These are phyloP conservation scores for Acromyrmex charruanus DNA, from an alignment of 1,140 invertebrate genomes.

Conservation along the genomic window DNA sequence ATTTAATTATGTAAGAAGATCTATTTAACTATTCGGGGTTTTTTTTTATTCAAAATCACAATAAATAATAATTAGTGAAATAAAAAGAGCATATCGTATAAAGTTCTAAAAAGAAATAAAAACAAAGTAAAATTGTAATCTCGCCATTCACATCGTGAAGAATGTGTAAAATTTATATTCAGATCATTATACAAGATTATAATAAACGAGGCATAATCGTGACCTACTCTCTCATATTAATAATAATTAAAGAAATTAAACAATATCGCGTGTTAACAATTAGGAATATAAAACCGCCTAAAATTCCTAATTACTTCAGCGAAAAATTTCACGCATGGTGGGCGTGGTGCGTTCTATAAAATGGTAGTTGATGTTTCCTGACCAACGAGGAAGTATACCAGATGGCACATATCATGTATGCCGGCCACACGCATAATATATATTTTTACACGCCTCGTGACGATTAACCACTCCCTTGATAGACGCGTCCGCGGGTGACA, in stretches of 20 bases:
- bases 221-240: background rate
- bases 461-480: constrained; percentile 39
- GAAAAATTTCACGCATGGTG: constrained; percentile 17
- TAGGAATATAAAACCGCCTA: too few species aligned
- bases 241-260: constrained; percentile 45
- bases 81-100: background rate
- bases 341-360: constrained; percentile 34
- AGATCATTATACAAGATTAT: background rate
- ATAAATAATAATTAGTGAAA: background rate
- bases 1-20: background rate
- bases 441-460: constrained; percentile 56
- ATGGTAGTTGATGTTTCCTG: background rate
- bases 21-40: background rate
- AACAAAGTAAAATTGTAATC: background rate
- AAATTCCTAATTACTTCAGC: constrained; percentile 32
- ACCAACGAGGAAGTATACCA: constrained; percentile 63
- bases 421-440: constrained; percentile 48
- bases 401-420: constrained; percentile 52
- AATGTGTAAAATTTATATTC: background rate
- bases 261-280: constrained; percentile 6
- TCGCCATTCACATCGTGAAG: background rate
- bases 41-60: background rate
- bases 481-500: constrained; percentile 44
- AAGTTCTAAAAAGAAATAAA: background rate
- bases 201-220: background rate